Conservation (phyloP, 2,888 invertebrate genomes). For the Brenthis hecate region DNA sequence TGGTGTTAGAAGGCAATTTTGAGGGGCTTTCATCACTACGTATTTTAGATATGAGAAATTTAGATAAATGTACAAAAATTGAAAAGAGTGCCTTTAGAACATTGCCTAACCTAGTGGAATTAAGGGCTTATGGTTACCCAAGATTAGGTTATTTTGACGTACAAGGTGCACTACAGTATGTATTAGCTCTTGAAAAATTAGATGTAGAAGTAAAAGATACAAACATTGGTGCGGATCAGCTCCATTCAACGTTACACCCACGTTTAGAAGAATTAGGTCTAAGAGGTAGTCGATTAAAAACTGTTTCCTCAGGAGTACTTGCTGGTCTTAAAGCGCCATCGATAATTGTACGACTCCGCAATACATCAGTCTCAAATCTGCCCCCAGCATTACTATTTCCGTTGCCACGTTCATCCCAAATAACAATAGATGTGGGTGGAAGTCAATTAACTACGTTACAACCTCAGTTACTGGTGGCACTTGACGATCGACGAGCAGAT, state of each 20-base stretch:
- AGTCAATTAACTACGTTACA: constrained; percentile 89
- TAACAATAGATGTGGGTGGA: constrained; percentile 89
- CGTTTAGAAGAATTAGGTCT: constrained; percentile 88
- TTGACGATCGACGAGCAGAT: constrained; percentile 91
- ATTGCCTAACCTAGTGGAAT: constrained; percentile 85
- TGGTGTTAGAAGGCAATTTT: constrained; percentile 89
- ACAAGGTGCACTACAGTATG: constrained; percentile 90
- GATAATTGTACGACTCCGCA: constrained; percentile 88
- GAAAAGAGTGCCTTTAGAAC: constrained; percentile 91
- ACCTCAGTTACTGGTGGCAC: constrained; percentile 89
- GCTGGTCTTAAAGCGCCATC: constrained; percentile 90
- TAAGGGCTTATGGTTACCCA: constrained; percentile 89
- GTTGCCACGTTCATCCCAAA: constrained; percentile 91
- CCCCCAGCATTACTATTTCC: constrained; percentile 93
- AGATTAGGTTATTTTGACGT: constrained; percentile 92
- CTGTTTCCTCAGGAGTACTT: constrained; percentile 91
- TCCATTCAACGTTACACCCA: constrained; percentile 90
- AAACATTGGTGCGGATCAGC: constrained; percentile 90
- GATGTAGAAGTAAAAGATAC: constrained; percentile 94
- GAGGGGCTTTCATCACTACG: constrained; percentile 86
- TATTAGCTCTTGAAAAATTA: constrained; percentile 88
- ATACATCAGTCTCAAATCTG: constrained; percentile 89
- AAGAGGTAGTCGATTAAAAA: constrained; percentile 87
- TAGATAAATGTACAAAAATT: constrained; percentile 87
- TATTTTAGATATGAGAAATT: constrained; percentile 84